Conservation (phyloP, 2,797 vertebrate genomes). For the Rhynchotus rufescens region DNA sequence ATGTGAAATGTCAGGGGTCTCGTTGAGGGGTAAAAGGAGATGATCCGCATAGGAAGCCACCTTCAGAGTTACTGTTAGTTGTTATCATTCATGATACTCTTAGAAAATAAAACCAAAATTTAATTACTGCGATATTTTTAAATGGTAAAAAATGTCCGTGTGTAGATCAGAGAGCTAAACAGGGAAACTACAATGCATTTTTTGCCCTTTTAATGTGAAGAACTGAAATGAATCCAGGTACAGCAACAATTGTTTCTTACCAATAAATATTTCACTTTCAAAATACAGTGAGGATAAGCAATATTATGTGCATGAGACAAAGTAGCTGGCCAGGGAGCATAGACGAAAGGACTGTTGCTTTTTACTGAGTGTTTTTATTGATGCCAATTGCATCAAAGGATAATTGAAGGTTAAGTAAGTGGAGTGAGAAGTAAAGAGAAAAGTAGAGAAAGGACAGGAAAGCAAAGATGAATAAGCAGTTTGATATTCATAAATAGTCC, state of each 20-base stretch:
- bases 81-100: constrained; percentile 67
- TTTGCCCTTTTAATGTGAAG: background rate
- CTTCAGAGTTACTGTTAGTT: constrained; percentile 30
- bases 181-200: background rate
- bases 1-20: constrained; percentile 62
- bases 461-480: background rate
- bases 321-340: background rate
- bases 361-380: background rate
- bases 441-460: background rate
- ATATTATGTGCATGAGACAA: background rate
- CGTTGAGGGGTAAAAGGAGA: constrained; percentile 65
- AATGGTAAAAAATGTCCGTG: background rate
- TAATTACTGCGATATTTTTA: background rate
- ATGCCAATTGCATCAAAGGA: background rate
- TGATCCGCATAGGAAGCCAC: constrained; percentile 53
- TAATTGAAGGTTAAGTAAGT: background rate
- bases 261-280: background rate
- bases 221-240: background rate
- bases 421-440: background rate
- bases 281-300: background rate
- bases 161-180: background rate
- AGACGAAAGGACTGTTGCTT: background rate
- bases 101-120: constrained; percentile 5
- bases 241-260: background rate
- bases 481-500: background rate